Conservation (phyloP, 2,797 vertebrate species). For the Pteropus rufus region DNA sequence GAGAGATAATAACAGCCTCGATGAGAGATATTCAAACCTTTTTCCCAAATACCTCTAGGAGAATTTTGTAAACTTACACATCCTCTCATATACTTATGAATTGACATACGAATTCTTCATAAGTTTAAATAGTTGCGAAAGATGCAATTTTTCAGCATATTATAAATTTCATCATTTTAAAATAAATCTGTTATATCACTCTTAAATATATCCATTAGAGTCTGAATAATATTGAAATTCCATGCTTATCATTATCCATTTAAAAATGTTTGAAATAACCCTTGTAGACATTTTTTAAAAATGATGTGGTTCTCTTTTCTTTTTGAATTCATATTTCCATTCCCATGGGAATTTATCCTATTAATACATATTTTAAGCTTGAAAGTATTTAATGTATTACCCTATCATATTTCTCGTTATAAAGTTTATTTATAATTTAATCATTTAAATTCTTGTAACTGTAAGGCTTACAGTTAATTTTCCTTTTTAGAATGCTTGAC, state of each 20-base stretch:
- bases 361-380: not conserved
- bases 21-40: not conserved
- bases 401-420: not conserved
- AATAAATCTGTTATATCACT: conserved; percentile 29
- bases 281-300: not conserved
- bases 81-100: not conserved
- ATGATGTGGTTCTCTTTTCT: not conserved
- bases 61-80: not conserved
- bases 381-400: not conserved
- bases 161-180: conserved; percentile 52
- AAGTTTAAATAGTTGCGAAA: conserved; percentile 28
- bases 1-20: not conserved
- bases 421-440: not conserved
- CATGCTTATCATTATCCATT: not conserved
- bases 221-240: not conserved
- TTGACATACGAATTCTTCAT: not conserved
- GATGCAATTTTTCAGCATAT: conserved; percentile 41
- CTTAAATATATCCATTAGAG: conserved; percentile 13
- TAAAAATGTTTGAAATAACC: not conserved
- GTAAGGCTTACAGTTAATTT: not conserved
- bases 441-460: not conserved
- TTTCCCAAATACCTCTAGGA: not conserved
- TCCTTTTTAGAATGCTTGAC: not conserved
- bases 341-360: not conserved
- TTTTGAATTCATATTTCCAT: not conserved